phyloP scores from a whole-genome alignment of 1,140 invertebrate genomes.

The Zaprionus camerounensis region DNA sequence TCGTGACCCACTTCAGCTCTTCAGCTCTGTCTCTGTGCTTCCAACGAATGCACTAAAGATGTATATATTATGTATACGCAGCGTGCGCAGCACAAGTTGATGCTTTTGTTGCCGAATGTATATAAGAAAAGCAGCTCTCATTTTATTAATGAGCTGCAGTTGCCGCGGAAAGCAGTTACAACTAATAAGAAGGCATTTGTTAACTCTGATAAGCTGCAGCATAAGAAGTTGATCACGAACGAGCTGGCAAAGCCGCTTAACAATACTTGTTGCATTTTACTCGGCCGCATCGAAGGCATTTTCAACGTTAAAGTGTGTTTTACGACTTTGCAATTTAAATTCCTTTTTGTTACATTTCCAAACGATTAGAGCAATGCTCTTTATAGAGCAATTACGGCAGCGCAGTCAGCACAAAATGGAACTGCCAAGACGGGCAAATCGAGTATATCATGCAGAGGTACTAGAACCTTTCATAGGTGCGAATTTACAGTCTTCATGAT shows the following conservation, averaged over 20 bases:
- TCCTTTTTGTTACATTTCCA: neutral
- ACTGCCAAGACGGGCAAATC: slow-evolving; percentile 3
- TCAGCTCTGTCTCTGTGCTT: neutral
- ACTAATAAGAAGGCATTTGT: neutral
- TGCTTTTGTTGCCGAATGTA: slow-evolving; percentile 45
- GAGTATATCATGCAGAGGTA: slow-evolving; percentile 18
- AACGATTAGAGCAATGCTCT: slow-evolving; percentile 9
- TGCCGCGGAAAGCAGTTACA: neutral
- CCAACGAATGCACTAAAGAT: slow-evolving; percentile 2
- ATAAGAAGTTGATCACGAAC: neutral
- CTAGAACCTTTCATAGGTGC: slow-evolving; percentile 22
- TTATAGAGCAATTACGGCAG: slow-evolving; percentile 40
- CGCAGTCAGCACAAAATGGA: slow-evolving; percentile 40
- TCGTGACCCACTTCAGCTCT: slow-evolving; percentile 3
- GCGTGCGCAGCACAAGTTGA: slow-evolving; percentile 29
- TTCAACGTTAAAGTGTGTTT: neutral
- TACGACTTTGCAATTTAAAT: neutral
- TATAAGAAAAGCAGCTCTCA: slow-evolving; percentile 30
- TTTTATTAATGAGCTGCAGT: slow-evolving; percentile 16
- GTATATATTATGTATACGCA: slow-evolving; percentile 60
- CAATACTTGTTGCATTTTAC: neutral
- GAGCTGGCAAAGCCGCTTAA: neutral
- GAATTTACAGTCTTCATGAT: slow-evolving; percentile 47
- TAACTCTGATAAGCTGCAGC: neutral
- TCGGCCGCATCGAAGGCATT: neutral